A percentile compares a stretch with the other conserved stretches of the same genome.
phyloP scores from a whole-genome alignment of 1,140 invertebrate genomes.

The Anastrepha ludens region DNA sequence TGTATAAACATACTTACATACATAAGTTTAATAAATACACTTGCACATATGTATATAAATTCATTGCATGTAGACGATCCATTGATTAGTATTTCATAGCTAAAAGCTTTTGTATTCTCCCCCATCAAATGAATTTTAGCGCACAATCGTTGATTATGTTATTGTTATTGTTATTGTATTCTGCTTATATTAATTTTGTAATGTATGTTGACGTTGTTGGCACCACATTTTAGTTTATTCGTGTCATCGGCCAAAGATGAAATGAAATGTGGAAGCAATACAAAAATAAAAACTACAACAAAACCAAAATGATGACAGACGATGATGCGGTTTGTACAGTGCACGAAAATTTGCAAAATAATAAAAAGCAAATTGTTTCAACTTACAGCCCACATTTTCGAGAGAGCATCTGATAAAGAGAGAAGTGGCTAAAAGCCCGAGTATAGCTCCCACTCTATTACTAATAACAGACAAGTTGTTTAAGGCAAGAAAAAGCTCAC shows the following conservation, averaged over 20 bases:
- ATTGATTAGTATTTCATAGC: constrained; percentile 27
- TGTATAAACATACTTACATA: not conserved
- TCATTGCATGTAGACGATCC: not conserved
- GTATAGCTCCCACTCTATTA: too few species aligned
- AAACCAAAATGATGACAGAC: not conserved
- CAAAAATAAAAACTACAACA: not conserved
- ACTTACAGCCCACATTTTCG: constrained; percentile 8
- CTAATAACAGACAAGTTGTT: not conserved
- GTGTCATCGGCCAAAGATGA: constrained; percentile 44
- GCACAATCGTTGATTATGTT: not conserved
- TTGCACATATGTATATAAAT: not conserved
- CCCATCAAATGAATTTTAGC: not conserved
- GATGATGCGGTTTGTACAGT: not conserved
- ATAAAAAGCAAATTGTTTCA: not conserved
- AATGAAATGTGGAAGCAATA: not conserved
- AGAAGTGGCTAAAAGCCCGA: not conserved
- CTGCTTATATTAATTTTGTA: not conserved
- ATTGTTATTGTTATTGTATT: constrained; percentile 24
- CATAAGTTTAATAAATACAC: not conserved
- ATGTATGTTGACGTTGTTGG: constrained; percentile 26
- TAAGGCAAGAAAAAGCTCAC: not conserved
- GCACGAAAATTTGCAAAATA: not conserved
- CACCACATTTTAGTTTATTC: constrained; percentile 29
- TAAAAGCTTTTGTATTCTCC: not conserved
- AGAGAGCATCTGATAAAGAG: not conserved